Percentiles rank a stretch among this genome's conserved stretches.
These are phyloP conservation scores for Leuctra nigra DNA, from an alignment of 2,888 invertebrate genomes.

Conservation along the genomic window DNA sequence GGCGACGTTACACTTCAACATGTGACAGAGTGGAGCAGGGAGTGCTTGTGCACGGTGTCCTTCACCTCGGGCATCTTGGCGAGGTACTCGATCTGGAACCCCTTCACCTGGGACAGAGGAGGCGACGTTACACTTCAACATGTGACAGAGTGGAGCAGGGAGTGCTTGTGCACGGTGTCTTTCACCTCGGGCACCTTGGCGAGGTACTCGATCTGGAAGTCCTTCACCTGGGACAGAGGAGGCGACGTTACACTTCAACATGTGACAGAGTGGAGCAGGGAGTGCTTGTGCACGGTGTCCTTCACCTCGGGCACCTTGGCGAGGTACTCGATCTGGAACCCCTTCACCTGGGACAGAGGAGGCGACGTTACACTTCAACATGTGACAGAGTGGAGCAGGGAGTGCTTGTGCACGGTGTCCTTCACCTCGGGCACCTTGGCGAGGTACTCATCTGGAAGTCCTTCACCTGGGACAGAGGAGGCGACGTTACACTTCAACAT, in stretches of 20 bases:
- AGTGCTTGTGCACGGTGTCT: slow-evolving; percentile 98
- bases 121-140: too few species aligned
- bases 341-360: slow-evolving; percentile 83
- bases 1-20: too few species aligned
- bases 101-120: slow-evolving; percentile 61
- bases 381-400: slow-evolving; percentile 92
- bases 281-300: slow-evolving; percentile 98
- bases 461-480: slow-evolving; percentile 77
- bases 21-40: slow-evolving; percentile 92
- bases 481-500: too few species aligned
- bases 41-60: slow-evolving; percentile 98
- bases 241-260: too few species aligned
- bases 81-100: slow-evolving; percentile 96
- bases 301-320: slow-evolving; percentile 97
- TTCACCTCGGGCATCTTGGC: slow-evolving; percentile 97
- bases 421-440: slow-evolving; percentile 97
- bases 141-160: slow-evolving; percentile 92
- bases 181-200: slow-evolving; percentile 97
- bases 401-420: slow-evolving; percentile 98
- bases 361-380: too few species aligned
- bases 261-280: slow-evolving; percentile 92
- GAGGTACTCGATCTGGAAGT: slow-evolving; percentile 96
- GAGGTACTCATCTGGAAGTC: slow-evolving; percentile 98
- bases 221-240: slow-evolving; percentile 83
- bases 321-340: slow-evolving; percentile 96